phyloP scores from a whole-genome alignment of 2,797 vertebrate species.

The Chaetodon trifasciatus region DNA sequence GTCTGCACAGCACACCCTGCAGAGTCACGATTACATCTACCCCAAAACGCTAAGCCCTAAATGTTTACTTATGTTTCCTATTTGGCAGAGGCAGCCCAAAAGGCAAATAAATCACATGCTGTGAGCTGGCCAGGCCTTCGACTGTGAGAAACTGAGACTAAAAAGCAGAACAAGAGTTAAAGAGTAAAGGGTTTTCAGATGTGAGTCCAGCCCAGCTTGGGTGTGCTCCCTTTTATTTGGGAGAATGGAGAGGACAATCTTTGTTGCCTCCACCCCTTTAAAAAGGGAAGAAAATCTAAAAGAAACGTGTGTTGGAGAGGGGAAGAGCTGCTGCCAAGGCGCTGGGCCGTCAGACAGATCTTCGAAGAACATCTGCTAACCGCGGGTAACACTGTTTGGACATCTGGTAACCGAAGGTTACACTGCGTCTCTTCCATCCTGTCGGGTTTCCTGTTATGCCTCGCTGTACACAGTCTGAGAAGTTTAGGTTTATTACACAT shows the following conservation, averaged over 20 bases:
- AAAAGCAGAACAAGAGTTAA: conserved; percentile 85
- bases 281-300: conserved; percentile 77
- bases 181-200: conserved; percentile 88
- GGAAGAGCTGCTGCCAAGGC: conserved; percentile 80
- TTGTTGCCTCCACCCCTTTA: conserved; percentile 84
- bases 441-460: conserved; percentile 86
- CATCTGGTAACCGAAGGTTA: conserved; percentile 84
- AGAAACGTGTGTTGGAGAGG: conserved; percentile 75
- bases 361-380: conserved; percentile 84
- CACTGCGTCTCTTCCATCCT: conserved; percentile 77
- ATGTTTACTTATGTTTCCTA: conserved; percentile 90
- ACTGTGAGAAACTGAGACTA: conserved; percentile 87
- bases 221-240: conserved; percentile 86
- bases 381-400: conserved; percentile 81
- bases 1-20: conserved; percentile 73
- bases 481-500: conserved; percentile 73
- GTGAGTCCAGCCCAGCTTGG: conserved; percentile 86
- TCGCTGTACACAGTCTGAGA: conserved; percentile 72
- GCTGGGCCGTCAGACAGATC: conserved; percentile 80
- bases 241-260: conserved; percentile 84
- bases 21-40: conserved; percentile 79
- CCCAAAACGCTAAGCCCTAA: conserved; percentile 80
- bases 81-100: conserved; percentile 86
- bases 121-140: conserved; percentile 82
- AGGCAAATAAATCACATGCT: conserved; percentile 89